Conservation (phyloP, 2,888 invertebrate genomes). For the Lepidonotus clava region DNA sequence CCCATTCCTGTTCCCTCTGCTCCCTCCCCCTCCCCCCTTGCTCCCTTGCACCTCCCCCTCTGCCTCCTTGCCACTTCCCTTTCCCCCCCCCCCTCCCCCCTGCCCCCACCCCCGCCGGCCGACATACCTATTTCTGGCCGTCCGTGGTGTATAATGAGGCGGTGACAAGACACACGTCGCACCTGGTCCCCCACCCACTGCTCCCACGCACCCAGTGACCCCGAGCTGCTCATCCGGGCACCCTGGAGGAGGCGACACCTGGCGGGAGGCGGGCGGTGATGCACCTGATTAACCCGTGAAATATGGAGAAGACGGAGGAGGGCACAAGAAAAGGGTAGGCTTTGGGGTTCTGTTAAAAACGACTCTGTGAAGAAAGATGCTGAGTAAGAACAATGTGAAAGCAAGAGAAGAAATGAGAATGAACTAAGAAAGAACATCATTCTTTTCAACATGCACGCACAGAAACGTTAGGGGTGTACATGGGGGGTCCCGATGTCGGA, state of each 20-base stretch:
- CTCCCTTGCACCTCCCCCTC: no score
- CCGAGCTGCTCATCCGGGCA: not conserved
- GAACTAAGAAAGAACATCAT: no score
- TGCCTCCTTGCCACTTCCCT: no score
- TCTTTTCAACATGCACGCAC: no score
- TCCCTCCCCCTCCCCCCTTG: no score
- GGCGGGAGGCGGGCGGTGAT: not conserved
- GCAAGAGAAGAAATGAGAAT: not conserved
- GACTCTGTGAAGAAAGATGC: not conserved
- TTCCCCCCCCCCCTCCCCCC: no score
- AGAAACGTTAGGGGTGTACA: no score
- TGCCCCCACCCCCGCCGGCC: not conserved
- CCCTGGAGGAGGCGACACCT: not conserved
- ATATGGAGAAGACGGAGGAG: not conserved
- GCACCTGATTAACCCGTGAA: not conserved
- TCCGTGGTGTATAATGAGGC: no score
- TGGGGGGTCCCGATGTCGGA: no score
- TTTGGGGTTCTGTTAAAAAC: no score
- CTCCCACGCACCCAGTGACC: constrained; percentile 12
- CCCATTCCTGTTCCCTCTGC: no score
- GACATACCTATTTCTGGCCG: not conserved
- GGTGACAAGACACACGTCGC: not conserved
- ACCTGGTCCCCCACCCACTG: not conserved
- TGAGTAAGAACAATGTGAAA: not conserved
- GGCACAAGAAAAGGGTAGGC: not conserved